These are phyloP conservation scores for Spisula subtruncata DNA, from an alignment of 2,888 invertebrate species.

Conservation along the genomic window DNA sequence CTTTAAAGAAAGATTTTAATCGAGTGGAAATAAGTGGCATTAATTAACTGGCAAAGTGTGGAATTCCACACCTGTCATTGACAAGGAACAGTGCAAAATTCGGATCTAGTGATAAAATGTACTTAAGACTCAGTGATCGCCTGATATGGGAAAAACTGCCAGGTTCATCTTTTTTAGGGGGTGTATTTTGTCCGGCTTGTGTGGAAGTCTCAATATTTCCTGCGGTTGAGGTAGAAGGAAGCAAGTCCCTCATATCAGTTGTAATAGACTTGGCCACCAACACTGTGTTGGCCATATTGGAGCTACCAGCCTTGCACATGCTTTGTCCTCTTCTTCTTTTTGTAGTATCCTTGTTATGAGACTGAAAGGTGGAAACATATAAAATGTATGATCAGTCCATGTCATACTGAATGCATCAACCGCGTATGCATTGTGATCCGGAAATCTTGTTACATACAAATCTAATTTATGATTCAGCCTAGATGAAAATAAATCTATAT, in stretches of 20 bases:
- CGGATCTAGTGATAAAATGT: too few species aligned
- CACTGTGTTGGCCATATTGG: conserved; percentile 32
- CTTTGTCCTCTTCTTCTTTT: neutral
- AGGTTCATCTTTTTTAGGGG: neutral
- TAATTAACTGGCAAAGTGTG: too few species aligned
- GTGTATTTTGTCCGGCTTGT: neutral
- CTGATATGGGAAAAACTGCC: too few species aligned
- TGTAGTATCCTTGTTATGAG: neutral
- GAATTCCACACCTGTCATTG: too few species aligned
- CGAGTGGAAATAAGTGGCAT: too few species aligned
- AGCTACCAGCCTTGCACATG: neutral
- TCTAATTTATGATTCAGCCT: conserved; percentile 31
- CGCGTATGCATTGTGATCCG: conserved; percentile 26
- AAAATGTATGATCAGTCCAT: conserved; percentile 37
- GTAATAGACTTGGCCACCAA: conserved; percentile 3
- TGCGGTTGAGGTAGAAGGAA: neutral
- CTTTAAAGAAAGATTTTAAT: too few species aligned
- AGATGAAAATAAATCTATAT: conserved; percentile 42
- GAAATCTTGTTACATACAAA: conserved; percentile 36
- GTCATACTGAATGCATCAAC: conserved; percentile 43
- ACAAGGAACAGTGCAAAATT: too few species aligned
- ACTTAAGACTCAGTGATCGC: too few species aligned
- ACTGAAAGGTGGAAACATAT: conserved; percentile 44
- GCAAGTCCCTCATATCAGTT: neutral
- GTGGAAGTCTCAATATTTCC: neutral